Conservation (phyloP, 2,888 invertebrate genomes). For the Corbicula japonica region DNA sequence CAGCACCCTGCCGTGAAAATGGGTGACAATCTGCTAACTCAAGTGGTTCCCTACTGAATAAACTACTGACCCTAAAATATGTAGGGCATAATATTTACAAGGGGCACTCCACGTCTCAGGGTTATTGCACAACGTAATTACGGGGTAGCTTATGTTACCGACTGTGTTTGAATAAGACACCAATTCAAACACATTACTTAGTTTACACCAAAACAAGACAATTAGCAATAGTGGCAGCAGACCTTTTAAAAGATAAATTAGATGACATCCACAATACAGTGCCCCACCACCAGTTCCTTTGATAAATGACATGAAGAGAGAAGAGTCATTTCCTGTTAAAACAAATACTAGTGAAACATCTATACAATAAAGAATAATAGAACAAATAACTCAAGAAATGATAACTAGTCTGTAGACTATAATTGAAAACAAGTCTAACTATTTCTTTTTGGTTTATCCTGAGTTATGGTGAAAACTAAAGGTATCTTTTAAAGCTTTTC, state of each 20-base stretch:
- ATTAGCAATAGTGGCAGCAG: neutral
- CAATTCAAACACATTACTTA: conserved; percentile 4
- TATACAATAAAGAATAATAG: too few relatives aligned
- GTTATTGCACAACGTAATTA: conserved; percentile 33
- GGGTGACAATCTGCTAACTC: conserved; percentile 2
- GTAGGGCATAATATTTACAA: conserved; percentile 33
- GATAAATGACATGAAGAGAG: too few relatives aligned
- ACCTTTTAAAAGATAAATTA: neutral
- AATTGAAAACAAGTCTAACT: too few relatives aligned
- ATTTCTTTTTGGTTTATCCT: too few relatives aligned
- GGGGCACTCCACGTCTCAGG: conserved; percentile 8
- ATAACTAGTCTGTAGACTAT: too few relatives aligned
- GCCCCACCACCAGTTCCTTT: too few relatives aligned
- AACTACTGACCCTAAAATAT: conserved; percentile 12
- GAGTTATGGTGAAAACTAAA: too few relatives aligned
- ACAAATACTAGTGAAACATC: too few relatives aligned
- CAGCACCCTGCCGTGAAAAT: conserved; percentile 10
- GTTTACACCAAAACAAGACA: neutral
- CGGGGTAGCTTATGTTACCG: conserved; percentile 15
- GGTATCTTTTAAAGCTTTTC: too few relatives aligned
- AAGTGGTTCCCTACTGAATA: conserved; percentile 13
- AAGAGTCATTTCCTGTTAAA: too few relatives aligned
- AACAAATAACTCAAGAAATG: too few relatives aligned
- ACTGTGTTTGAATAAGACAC: conserved; percentile 10
- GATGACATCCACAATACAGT: too few relatives aligned